These are phyloP conservation scores for Caenorhabditis zanzibari DNA, from an alignment of 2,888 invertebrate species.

Conservation along the genomic window DNA sequence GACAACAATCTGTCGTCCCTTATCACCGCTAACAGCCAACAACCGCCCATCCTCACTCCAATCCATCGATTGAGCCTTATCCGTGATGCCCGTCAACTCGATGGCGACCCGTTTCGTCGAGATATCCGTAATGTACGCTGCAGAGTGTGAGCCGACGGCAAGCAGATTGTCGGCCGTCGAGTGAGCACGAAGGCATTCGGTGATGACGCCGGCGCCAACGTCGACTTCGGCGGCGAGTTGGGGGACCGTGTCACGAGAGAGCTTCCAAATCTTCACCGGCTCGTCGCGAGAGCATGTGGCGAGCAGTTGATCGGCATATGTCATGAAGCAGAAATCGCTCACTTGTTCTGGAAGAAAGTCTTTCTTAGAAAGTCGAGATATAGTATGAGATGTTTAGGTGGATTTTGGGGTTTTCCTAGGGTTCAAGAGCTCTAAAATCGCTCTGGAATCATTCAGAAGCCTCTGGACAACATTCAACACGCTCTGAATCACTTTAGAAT, in stretches of 20 bases:
- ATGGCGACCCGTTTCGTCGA: constrained; percentile 84
- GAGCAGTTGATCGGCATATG: constrained; percentile 94
- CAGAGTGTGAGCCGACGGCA: constrained; percentile 91
- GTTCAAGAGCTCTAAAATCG: background rate
- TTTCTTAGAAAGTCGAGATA: too few species aligned
- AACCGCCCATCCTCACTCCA: constrained; percentile 93
- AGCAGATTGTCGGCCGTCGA: constrained; percentile 93
- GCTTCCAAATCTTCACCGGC: constrained; percentile 85
- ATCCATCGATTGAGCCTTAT: constrained; percentile 91
- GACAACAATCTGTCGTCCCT: constrained; percentile 84
- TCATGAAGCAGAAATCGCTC: constrained; percentile 95
- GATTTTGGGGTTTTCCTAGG: background rate
- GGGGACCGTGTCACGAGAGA: constrained; percentile 86
- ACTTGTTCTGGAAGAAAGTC: constrained; percentile 91
- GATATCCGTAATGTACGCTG: constrained; percentile 92
- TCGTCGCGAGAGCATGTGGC: constrained; percentile 89
- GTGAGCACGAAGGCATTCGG: constrained; percentile 85
- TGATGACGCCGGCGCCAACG: constrained; percentile 56
- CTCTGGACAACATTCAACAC: background rate
- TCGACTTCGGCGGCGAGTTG: constrained; percentile 66
- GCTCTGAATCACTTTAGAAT: too few species aligned
- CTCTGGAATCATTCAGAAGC: background rate
- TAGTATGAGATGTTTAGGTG: background rate
- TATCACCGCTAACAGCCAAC: constrained; percentile 87
- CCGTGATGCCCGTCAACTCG: constrained; percentile 73